phyloP scores from a whole-genome alignment of 1,140 invertebrate species.

The Ceratitis capitata region DNA sequence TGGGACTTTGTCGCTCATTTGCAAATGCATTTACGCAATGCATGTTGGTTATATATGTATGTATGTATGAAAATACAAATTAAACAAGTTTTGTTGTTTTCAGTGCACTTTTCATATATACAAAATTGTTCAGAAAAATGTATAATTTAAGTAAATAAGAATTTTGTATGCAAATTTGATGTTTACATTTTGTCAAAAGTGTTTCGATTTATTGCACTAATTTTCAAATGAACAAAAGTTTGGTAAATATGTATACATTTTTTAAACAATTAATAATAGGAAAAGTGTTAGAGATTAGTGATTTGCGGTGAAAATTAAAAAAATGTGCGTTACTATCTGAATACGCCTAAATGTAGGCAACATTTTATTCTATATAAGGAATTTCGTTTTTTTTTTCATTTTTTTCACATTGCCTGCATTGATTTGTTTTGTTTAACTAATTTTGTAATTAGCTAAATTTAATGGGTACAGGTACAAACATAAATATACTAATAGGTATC shows the following conservation, averaged over 20 bases:
- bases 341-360: slow-evolving; percentile 61
- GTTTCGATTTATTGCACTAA: neutral
- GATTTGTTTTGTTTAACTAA: no score
- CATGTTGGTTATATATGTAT: neutral
- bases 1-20: slow-evolving; percentile 36
- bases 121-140: neutral
- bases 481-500: no score
- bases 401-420: no score
- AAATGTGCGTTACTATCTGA: no score
- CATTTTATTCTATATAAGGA: slow-evolving; percentile 38
- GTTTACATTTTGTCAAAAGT: neutral
- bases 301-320: no score
- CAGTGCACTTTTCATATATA: neutral
- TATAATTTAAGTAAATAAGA: neutral
- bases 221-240: neutral
- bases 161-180: neutral
- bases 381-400: no score
- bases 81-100: neutral
- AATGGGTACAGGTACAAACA: no score
- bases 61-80: neutral
- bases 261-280: no score
- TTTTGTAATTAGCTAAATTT: no score
- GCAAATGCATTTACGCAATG: neutral
- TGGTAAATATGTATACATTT: neutral
- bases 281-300: no score